A percentile compares a stretch with the other conserved stretches of the same genome.
Conservation (phyloP, 2,888 invertebrate species). For the Tetranychus truncatus region DNA sequence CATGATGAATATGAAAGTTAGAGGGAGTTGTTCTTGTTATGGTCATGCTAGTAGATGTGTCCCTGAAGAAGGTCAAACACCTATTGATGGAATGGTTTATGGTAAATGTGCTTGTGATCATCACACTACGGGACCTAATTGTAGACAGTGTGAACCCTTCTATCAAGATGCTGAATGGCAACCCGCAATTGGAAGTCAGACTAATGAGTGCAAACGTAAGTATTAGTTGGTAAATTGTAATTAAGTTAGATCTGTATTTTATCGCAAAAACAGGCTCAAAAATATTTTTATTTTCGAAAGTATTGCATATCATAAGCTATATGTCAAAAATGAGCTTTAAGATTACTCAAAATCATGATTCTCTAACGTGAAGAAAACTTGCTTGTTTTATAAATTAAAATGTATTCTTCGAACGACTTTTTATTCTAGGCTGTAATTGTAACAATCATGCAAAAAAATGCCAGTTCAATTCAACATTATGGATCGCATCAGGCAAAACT, state of each 20-base stretch:
- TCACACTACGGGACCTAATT: slow-evolving; percentile 86
- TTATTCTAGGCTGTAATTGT: slow-evolving; percentile 57
- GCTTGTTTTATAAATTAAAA: neutral
- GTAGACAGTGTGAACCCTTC: slow-evolving; percentile 89
- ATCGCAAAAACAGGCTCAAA: too few relatives aligned
- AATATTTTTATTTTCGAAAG: too few relatives aligned
- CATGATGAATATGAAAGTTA: slow-evolving; percentile 87
- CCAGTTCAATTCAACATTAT: slow-evolving; percentile 83
- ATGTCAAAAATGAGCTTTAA: too few relatives aligned
- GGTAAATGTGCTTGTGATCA: slow-evolving; percentile 45
- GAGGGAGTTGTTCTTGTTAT: slow-evolving; percentile 97
- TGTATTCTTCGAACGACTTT: neutral
- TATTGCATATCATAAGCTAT: too few relatives aligned
- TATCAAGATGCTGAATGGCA: slow-evolving; percentile 95
- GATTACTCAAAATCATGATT: neutral
- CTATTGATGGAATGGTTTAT: slow-evolving; percentile 31
- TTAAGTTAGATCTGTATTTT: too few relatives aligned
- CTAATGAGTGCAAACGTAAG: slow-evolving; percentile 76
- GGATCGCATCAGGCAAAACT: slow-evolving; percentile 65
- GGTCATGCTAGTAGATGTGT: slow-evolving; percentile 62
- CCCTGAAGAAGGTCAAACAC: slow-evolving; percentile 24
- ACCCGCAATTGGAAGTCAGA: slow-evolving; percentile 78
- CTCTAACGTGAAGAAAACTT: too few relatives aligned
- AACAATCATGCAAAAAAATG: slow-evolving; percentile 81
- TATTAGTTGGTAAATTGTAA: neutral